phyloP scores from a whole-genome alignment of 2,113 vertebrate genomes.

The Poeciliopsis prolifica region DNA sequence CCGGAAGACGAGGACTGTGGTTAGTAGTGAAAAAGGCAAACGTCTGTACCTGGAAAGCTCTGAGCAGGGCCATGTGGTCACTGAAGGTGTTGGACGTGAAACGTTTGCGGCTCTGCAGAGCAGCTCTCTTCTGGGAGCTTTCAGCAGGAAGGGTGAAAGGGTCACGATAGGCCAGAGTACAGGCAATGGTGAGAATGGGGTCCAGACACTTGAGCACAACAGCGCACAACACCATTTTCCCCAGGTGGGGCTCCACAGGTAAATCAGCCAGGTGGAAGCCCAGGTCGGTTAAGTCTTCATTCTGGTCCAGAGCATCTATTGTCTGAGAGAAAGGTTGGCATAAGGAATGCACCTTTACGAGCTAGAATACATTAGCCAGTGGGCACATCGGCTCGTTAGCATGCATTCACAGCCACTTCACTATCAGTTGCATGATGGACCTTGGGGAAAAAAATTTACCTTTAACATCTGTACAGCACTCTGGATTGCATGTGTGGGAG shows the following conservation, averaged over 20 bases:
- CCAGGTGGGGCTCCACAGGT: slow-evolving; percentile 93
- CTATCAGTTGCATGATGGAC: not conserved
- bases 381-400: not conserved
- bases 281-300: slow-evolving; percentile 93
- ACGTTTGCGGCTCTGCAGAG: slow-evolving; percentile 86
- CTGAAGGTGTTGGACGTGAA: slow-evolving; percentile 90
- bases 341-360: not conserved
- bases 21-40: not conserved
- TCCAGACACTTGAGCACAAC: slow-evolving; percentile 95
- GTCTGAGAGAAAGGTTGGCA: slow-evolving; percentile 70
- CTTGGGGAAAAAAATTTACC: slow-evolving; percentile 71
- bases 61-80: slow-evolving; percentile 95
- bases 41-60: slow-evolving; percentile 90
- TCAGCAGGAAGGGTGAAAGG: slow-evolving; percentile 90
- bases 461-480: slow-evolving; percentile 94
- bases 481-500: slow-evolving; percentile 84
- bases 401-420: not conserved
- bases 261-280: slow-evolving; percentile 93
- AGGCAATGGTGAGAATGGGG: slow-evolving; percentile 94
- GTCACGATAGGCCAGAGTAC: slow-evolving; percentile 90
- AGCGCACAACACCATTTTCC: slow-evolving; percentile 95
- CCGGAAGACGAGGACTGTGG: no score
- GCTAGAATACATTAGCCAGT: not conserved
- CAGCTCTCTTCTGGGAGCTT: slow-evolving; percentile 87
- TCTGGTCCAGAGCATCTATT: slow-evolving; percentile 93